Percentiles rank a stretch among this genome's conserved stretches.
phyloP scores from a whole-genome alignment of 1,140 invertebrate species.

The Halyomorpha halys region DNA sequence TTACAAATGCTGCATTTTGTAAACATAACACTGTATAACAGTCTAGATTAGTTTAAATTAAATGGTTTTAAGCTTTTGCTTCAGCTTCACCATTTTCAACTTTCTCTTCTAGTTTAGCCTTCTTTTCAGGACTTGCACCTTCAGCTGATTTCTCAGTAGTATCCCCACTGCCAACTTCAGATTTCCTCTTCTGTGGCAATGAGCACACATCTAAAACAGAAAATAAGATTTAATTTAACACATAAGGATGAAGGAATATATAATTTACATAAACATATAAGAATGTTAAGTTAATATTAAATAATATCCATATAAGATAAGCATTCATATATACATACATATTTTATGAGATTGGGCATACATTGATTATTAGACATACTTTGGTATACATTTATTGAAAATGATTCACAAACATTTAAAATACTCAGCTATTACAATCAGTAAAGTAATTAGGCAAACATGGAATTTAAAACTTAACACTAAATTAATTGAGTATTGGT shows the following conservation, averaged over 20 bases:
- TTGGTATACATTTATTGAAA: too few relatives aligned
- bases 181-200: conserved; percentile 53
- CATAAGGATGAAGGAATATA: neutral
- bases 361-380: too few relatives aligned
- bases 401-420: too few relatives aligned
- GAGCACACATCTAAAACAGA: conserved; percentile 2
- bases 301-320: too few relatives aligned
- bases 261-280: too few relatives aligned
- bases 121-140: conserved; percentile 56
- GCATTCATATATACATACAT: too few relatives aligned
- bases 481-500: too few relatives aligned
- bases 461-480: too few relatives aligned
- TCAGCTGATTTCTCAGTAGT: conserved; percentile 35
- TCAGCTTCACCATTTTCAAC: conserved; percentile 45
- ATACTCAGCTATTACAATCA: too few relatives aligned
- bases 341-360: too few relatives aligned
- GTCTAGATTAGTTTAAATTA: neutral
- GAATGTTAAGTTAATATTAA: too few relatives aligned
- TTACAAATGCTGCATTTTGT: conserved; percentile 15
- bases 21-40: conserved; percentile 5
- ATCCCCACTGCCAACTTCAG: conserved; percentile 44
- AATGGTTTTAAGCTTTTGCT: conserved; percentile 35
- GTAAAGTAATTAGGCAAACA: too few relatives aligned
- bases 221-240: neutral
- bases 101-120: conserved; percentile 56